A percentile compares a stretch with the other conserved stretches of the same genome.
These are phyloP conservation scores for Mastomys coucha DNA, from an alignment of 2,113 vertebrate genomes.

Conservation along the genomic window DNA sequence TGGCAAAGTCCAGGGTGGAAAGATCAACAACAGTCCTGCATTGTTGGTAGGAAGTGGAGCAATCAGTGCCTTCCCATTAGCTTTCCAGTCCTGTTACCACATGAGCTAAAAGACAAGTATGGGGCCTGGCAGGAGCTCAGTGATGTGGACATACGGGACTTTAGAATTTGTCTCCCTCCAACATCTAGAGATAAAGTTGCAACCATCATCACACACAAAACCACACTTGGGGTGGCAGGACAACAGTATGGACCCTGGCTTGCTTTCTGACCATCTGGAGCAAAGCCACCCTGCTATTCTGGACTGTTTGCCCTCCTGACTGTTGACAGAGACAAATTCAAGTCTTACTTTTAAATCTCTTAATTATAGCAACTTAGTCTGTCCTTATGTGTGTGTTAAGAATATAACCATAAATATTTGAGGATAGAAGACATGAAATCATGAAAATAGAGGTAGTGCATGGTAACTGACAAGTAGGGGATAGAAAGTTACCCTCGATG, in stretches of 20 bases:
- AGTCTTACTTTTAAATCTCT: slow-evolving; percentile 38
- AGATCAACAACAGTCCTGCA: slow-evolving; percentile 2
- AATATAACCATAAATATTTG: slow-evolving; percentile 48
- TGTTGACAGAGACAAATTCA: not conserved
- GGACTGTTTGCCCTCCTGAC: not conserved
- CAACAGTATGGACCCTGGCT: not conserved
- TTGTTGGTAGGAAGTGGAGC: slow-evolving; percentile 34
- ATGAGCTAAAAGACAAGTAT: not conserved
- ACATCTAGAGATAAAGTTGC: slow-evolving; percentile 25
- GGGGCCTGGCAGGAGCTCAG: not conserved
- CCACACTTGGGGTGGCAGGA: not conserved
- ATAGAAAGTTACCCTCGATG: not conserved
- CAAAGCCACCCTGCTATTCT: not conserved
- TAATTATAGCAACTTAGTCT: slow-evolving; percentile 51
- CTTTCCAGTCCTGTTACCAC: slow-evolving; percentile 26
- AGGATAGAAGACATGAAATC: not conserved
- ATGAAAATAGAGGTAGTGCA: slow-evolving; percentile 50
- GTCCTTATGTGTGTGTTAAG: slow-evolving; percentile 33
- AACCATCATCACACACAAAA: not conserved
- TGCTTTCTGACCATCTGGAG: not conserved
- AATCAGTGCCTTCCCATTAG: slow-evolving; percentile 29
- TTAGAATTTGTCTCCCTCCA: slow-evolving; percentile 13
- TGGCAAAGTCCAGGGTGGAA: not conserved
- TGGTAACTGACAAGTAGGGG: not conserved
- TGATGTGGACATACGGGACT: not conserved